These are phyloP conservation scores for Excalfactoria chinensis DNA, from an alignment of 2,113 vertebrate species.

Conservation along the genomic window DNA sequence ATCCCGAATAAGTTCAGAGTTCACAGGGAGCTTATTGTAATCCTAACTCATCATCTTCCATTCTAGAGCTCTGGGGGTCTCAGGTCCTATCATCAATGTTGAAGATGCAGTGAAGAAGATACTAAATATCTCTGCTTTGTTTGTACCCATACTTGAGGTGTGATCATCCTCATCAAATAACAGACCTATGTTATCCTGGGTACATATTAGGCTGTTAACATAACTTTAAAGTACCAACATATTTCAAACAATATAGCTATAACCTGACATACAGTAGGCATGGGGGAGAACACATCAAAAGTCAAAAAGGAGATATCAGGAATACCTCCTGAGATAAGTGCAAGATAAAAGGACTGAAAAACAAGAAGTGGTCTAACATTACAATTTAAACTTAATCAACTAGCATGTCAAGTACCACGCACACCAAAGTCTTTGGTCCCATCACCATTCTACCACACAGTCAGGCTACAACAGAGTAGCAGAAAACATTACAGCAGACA, in stretches of 20 bases:
- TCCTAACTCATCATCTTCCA: too few species aligned
- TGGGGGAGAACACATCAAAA: not conserved
- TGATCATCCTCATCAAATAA: not conserved
- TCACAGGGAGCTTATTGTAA: too few species aligned
- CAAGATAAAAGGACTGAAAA: not conserved
- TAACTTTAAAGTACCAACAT: not conserved
- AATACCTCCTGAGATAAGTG: not conserved
- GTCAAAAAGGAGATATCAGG: not conserved
- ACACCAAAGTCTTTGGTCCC: not conserved
- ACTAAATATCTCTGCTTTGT: not conserved
- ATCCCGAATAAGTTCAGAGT: too few species aligned
- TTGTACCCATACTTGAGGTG: not conserved
- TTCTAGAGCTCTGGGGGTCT: too few species aligned
- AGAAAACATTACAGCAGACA: not conserved
- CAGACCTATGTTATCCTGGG: not conserved
- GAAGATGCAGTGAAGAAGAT: too few species aligned
- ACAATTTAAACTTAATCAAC: not conserved
- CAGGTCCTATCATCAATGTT: too few species aligned
- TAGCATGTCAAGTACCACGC: accelerated
- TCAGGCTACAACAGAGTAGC: not conserved
- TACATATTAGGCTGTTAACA: not conserved
- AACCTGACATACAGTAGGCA: not conserved
- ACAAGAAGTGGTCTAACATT: accelerated
- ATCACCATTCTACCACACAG: not conserved
- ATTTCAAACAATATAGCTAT: not conserved